phyloP scores from a whole-genome alignment of 2,797 vertebrate genomes.

The Pipistrellus pygmaeus region DNA sequence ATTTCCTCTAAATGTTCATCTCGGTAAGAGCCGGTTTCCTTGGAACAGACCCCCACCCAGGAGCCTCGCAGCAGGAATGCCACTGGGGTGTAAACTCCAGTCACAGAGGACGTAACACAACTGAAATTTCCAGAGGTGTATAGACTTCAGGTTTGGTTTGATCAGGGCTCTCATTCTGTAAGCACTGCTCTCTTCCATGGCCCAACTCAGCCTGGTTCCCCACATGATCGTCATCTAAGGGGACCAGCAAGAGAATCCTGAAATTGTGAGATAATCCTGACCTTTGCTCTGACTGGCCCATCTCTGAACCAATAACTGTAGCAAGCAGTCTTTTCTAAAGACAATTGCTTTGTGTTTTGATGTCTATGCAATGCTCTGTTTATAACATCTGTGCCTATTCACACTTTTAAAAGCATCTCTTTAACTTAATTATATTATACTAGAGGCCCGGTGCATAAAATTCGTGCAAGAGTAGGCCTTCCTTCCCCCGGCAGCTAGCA shows the following conservation, averaged over 20 bases:
- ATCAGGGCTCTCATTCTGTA: constrained; percentile 9
- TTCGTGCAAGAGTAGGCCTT: too few species aligned
- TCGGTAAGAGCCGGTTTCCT: constrained; percentile 9
- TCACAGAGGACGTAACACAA: neutral
- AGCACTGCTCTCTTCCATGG: neutral
- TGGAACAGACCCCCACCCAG: neutral
- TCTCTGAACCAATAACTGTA: neutral
- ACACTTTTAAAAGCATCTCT: neutral
- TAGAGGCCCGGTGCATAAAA: too few species aligned
- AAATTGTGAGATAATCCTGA: neutral
- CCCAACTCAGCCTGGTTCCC: neutral
- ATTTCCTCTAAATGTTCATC: neutral
- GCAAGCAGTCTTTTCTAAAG: neutral
- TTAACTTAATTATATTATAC: neutral
- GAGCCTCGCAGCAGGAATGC: neutral
- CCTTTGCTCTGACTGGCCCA: neutral
- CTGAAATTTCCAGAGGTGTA: neutral
- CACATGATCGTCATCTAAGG: neutral
- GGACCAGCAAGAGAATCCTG: neutral
- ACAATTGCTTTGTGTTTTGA: neutral
- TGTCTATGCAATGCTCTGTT: neutral
- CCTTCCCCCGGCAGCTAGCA: too few species aligned
- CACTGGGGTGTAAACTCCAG: neutral
- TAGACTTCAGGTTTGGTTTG: constrained; percentile 7
- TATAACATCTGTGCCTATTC: neutral